phyloP scores from a whole-genome alignment of 2,888 invertebrate species.

The Cactoblastis cactorum region DNA sequence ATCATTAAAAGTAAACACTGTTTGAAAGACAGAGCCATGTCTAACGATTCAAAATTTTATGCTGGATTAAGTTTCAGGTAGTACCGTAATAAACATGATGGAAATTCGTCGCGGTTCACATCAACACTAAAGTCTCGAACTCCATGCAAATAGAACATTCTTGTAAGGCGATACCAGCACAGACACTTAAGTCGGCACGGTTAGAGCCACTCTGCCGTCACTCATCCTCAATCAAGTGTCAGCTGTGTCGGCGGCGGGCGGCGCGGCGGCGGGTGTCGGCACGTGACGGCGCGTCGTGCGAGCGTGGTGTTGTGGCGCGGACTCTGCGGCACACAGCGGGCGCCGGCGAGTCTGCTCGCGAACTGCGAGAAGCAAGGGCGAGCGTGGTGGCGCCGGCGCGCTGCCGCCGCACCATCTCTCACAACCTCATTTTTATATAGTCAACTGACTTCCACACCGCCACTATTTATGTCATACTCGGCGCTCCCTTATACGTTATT shows the following conservation, averaged over 20 bases:
- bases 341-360: slow-evolving; percentile 68
- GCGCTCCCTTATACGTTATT: slow-evolving; percentile 72
- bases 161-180: slow-evolving; percentile 53
- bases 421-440: slow-evolving; percentile 76
- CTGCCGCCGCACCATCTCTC: slow-evolving; percentile 60
- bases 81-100: slow-evolving; percentile 46
- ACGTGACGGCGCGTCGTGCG: slow-evolving; percentile 31
- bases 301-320: slow-evolving; percentile 22
- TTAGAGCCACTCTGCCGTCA: slow-evolving; percentile 39
- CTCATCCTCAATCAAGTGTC: slow-evolving; percentile 41
- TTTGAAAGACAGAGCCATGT: slow-evolving; percentile 61
- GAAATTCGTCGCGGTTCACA: slow-evolving; percentile 47
- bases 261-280: slow-evolving; percentile 17
- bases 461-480: slow-evolving; percentile 76
- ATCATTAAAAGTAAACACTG: slow-evolving; percentile 56
- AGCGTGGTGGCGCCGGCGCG: slow-evolving; percentile 70
- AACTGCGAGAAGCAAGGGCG: slow-evolving; percentile 54
- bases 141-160: slow-evolving; percentile 50
- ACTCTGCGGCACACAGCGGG: slow-evolving; percentile 40
- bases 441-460: slow-evolving; percentile 76
- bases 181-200: slow-evolving; percentile 47
- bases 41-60: slow-evolving; percentile 40
- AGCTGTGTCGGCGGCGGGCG: slow-evolving; percentile 21
- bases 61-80: slow-evolving; percentile 63
- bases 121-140: slow-evolving; percentile 41